Evolutionary conservation across 2,888 invertebrate genomes (phyloP), one percentile per base, ranked within the genome.

Genomic region (Cephus pulcher): DNA sequence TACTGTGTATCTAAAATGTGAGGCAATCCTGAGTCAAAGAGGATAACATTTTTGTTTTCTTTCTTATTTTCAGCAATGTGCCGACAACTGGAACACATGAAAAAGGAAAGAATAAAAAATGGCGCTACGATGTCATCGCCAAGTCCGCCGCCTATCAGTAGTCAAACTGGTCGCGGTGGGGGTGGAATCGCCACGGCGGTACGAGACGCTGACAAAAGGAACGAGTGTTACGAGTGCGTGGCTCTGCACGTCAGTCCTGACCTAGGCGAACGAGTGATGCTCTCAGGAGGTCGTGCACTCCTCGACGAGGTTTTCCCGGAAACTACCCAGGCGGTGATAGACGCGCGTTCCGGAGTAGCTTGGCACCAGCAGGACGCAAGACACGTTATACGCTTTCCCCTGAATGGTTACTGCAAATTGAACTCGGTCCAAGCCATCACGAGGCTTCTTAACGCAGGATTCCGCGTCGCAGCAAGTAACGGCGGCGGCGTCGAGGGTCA

Each of bases 351-450:
- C 40, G 95, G 96, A 34, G 95, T 96, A 73, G 94, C 96, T 74
- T 97, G 96, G 96, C 96, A 96, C 88, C 95, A 96, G 89, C 94
- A 95, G 86, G 97, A 97, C 92, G 94, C 95, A 82, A 94, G 96
- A 77, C 96, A 96, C 92, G 96, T 97, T 68, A 96, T 97, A 84
- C 93, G 97, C 80, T 97, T 97, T 89, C 97, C 97, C 15, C 92
- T 97, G 78, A 97, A 97, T 92, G 97, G 97, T 84, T 97, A 96
- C 92, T 97, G 97, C 93, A 97, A 97, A 92, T 93, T 97, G 83
- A 97, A 97, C 91, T 97, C 97, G n/a, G 95, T 97, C 82, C 97
- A 97, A 92, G 97, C 96, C 81, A 95, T 97, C 87, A 96, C 96
- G 83, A 94, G 96, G 89, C 93, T 97, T 74, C 92, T 97, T 74